A percentile compares a stretch with the other conserved stretches of the same genome.
These are phyloP conservation scores for Cephonodes hylas DNA, from an alignment of 2,888 invertebrate genomes.

Conservation along the genomic window DNA sequence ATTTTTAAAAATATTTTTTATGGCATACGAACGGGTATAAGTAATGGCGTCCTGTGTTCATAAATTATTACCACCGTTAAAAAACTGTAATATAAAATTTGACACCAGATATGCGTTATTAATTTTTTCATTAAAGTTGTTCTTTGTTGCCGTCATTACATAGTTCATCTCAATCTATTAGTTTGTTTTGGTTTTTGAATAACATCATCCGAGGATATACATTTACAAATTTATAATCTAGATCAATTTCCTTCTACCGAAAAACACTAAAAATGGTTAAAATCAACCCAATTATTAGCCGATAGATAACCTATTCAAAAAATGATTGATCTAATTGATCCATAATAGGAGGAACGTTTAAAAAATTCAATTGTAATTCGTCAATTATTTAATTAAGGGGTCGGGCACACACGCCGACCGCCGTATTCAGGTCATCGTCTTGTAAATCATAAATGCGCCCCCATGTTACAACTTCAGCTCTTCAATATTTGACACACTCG, in stretches of 20 bases:
- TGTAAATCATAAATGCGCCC: constrained; percentile 3
- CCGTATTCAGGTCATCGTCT: constrained; percentile 22
- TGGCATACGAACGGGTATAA: too few relatives aligned
- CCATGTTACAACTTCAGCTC: background rate
- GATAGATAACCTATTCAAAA: background rate
- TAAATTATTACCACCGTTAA: too few relatives aligned
- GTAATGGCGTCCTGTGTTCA: too few relatives aligned
- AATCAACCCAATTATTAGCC: background rate
- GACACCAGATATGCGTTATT: too few relatives aligned
- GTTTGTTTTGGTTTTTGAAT: too few relatives aligned
- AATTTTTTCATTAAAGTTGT: too few relatives aligned
- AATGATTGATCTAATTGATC: background rate
- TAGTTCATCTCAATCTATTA: too few relatives aligned
- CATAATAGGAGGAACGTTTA: background rate
- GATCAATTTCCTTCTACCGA: too few relatives aligned
- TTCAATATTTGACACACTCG: background rate
- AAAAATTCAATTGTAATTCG: constrained; percentile 23
- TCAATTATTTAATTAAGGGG: constrained; percentile 19
- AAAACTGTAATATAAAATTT: too few relatives aligned
- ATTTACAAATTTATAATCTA: too few relatives aligned
- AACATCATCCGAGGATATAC: background rate
- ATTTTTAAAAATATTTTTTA: too few relatives aligned
- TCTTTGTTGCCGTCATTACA: too few relatives aligned
- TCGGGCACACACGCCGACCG: constrained; percentile 17
- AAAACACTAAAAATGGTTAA: background rate